Evolutionary conservation across 2,888 invertebrate genomes (phyloP), one percentile per base, ranked within the genome.

Genomic region (Apotomis betuletana): DNA sequence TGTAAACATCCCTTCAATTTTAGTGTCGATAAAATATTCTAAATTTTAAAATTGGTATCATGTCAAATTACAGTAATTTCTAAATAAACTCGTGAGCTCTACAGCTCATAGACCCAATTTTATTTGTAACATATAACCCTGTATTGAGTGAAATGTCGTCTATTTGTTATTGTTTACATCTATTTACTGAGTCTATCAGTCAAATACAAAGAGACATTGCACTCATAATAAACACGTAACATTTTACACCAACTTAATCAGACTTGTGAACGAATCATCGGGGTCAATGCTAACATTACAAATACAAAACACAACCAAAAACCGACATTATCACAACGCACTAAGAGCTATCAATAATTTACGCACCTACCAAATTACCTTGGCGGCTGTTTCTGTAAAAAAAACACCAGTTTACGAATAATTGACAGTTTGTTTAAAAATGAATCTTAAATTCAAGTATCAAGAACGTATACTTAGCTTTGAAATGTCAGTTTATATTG

Each of bases 201-300:
- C 5, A 6, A 41, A 41, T 6, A 41, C 41, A 41, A 41, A 41
- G 1, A 27, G 27, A 41, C 49, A 9, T 10, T 49, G 0, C 49
- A 49, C 49, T 9, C 9, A 1, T 49, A 49, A 49, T 49, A 49
- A 41, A 6, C 49, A 49, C 49, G 49, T 49, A 49, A 49, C 8
- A n/a, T 52, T 44, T 12, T 41, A 41, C 27, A 41, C 41, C 41
- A 57, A 55, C 52, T 13, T 13, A 74, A 75, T 72, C 73, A 72
- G 71, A 69, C 55, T 59, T n/a, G 36, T n/a, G 41, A 12, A 8
- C 54, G 44, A 74, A 74, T 58, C 76, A 77, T 74, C 72, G 75
- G 69, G 77, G 77, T 76, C 77, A 77, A 73, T 77, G 77, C 70
- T 76, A 74, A 44, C 10, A n/a, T 3, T 3, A 46, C 4, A 27